Evolutionary conservation across 2,888 invertebrate genomes (phyloP).

Genomic region (Heteromurus nitidus): DNA sequence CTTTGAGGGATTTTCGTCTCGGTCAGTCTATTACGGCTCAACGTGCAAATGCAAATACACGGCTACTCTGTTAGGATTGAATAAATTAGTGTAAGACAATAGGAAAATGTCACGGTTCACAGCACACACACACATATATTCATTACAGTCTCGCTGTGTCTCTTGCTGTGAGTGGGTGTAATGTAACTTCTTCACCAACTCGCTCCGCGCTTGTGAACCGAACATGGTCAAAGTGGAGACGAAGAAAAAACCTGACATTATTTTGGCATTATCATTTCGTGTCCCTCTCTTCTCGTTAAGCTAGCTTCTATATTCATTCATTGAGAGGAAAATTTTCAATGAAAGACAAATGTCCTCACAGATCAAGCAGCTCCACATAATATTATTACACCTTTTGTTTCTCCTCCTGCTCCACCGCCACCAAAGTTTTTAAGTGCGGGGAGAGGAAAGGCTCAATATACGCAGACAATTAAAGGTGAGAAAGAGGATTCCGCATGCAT

Average conservation of each 20-base stretch:
- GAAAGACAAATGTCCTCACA: neutral
- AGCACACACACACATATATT: constrained; percentile 53
- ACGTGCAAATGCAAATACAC: constrained; percentile 23
- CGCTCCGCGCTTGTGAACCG: constrained; percentile 27
- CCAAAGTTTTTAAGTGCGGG: neutral
- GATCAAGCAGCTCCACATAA: neutral
- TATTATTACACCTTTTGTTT: neutral
- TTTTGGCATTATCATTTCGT: constrained; percentile 47
- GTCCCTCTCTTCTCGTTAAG: constrained; percentile 2
- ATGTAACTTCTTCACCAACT: constrained; percentile 51
- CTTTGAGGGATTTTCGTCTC: constrained; percentile 38
- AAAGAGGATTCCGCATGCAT: constrained; percentile 47
- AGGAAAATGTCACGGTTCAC: constrained; percentile 62
- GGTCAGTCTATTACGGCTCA: constrained; percentile 31
- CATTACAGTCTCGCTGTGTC: constrained; percentile 44
- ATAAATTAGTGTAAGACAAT: constrained; percentile 66
- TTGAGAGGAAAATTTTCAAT: constrained; percentile 28
- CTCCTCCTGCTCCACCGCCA: neutral
- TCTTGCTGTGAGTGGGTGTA: constrained; percentile 62
- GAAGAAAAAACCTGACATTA: constrained; percentile 52
- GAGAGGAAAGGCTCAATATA: neutral
- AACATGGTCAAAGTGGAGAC: constrained; percentile 63
- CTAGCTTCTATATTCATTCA: too few species aligned
- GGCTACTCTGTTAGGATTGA: constrained; percentile 39
- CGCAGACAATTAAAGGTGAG: constrained; percentile 19